These are phyloP conservation scores for Otolemur garnettii DNA, from an alignment of 2,113 vertebrate genomes.

Conservation along the genomic window DNA sequence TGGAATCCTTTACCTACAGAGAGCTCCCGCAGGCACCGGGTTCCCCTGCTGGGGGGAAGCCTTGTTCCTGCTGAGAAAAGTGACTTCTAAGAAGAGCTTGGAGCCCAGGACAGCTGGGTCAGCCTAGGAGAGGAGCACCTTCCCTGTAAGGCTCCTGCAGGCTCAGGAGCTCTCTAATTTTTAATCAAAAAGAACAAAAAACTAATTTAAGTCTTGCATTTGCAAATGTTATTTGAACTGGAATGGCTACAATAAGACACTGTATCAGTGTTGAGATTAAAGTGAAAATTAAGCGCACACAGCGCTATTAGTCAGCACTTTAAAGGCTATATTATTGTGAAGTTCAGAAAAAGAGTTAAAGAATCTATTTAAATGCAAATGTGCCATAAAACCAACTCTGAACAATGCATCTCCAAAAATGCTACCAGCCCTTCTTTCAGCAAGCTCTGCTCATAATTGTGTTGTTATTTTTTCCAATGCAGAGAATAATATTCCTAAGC, in stretches of 20 bases:
- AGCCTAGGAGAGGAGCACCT: neutral
- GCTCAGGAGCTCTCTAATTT: neutral
- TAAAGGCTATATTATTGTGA: slow-evolving; percentile 64
- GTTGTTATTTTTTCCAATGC: neutral
- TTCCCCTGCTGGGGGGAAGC: accelerated
- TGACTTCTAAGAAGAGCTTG: neutral
- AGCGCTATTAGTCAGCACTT: slow-evolving; percentile 68
- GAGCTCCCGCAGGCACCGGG: neutral
- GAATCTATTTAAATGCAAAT: slow-evolving; percentile 84
- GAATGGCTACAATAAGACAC: slow-evolving; percentile 16
- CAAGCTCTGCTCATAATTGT: slow-evolving; percentile 1
- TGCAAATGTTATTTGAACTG: slow-evolving; percentile 35
- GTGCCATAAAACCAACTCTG: slow-evolving; percentile 66
- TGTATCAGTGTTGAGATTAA: slow-evolving; percentile 55
- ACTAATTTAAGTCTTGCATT: slow-evolving; percentile 58
- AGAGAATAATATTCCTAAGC: neutral
- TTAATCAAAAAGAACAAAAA: slow-evolving; percentile 54
- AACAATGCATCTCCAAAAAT: slow-evolving; percentile 55
- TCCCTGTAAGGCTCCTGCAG: neutral
- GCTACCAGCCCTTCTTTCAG: slow-evolving; percentile 24
- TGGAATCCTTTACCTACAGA: neutral
- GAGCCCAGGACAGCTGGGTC: neutral
- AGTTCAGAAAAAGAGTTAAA: slow-evolving; percentile 74
- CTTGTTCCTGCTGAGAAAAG: neutral
- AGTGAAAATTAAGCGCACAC: slow-evolving; percentile 63